Conservation (phyloP, 2,113 vertebrate genomes). For the Xyrauchen texanus region DNA sequence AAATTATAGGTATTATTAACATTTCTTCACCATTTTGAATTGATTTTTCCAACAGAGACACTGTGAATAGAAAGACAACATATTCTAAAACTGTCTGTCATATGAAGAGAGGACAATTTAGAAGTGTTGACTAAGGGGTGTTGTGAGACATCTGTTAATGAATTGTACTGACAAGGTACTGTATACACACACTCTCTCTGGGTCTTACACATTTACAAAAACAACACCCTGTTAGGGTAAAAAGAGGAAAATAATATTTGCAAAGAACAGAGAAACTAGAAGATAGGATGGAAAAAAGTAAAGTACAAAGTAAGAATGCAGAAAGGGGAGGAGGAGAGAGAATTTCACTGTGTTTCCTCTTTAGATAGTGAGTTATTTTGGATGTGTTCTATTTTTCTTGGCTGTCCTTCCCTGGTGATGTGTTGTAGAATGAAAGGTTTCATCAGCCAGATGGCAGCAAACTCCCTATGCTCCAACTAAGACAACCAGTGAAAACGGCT, state of each 20-base stretch:
- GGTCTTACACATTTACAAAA: not conserved
- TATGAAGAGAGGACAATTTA: not conserved
- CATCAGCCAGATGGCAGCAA: slow-evolving; percentile 37
- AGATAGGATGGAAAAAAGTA: not conserved
- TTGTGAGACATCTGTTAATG: not conserved
- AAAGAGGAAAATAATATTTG: not conserved
- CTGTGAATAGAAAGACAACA: not conserved
- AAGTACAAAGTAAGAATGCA: not conserved
- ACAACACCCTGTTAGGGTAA: not conserved
- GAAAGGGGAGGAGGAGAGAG: not conserved
- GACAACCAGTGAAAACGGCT: not conserved
- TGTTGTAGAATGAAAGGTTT: slow-evolving; percentile 18
- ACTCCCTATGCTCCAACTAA: slow-evolving; percentile 18
- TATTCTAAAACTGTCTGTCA: not conserved
- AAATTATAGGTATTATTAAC: no score
- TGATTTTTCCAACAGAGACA: not conserved
- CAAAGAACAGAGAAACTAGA: not conserved
- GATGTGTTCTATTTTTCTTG: not conserved
- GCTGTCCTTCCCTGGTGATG: slow-evolving; percentile 10
- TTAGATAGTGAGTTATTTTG: not conserved
- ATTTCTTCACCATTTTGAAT: no score
- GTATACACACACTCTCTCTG: not conserved
- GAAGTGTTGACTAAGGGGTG: not conserved
- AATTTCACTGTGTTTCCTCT: not conserved
- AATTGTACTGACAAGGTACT: not conserved